Evolutionary conservation across 2,113 vertebrate species (phyloP).

Genomic region (Chrysemys picta): DNA sequence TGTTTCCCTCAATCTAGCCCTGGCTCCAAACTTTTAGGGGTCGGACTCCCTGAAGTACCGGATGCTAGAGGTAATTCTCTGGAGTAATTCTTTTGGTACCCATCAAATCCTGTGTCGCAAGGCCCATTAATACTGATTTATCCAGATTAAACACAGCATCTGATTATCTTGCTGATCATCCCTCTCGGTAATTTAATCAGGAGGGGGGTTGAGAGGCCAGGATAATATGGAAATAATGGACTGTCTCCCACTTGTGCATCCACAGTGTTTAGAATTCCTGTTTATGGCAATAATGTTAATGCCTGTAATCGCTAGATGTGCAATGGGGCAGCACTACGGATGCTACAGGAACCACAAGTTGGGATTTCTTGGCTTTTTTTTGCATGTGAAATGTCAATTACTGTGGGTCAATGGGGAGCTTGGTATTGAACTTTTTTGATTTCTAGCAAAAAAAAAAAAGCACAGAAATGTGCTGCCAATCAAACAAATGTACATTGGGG

Average conservation of each 20-base stretch:
- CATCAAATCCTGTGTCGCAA: constrained; percentile 25
- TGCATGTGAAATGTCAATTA: not conserved
- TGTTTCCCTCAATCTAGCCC: not conserved
- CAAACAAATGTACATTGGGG: not conserved
- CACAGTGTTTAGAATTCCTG: not conserved
- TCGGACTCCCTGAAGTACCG: constrained; percentile 29
- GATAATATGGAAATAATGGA: constrained; percentile 41
- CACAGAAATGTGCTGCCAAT: not conserved
- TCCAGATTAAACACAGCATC: constrained; percentile 56
- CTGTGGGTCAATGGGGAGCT: not conserved
- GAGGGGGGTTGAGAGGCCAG: constrained; percentile 29
- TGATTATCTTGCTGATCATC: constrained; percentile 69
- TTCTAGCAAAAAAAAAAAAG: not conserved
- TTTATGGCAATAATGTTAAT: not conserved
- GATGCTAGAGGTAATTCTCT: constrained; percentile 38
- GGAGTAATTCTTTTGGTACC: not conserved
- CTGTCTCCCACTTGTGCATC: not conserved
- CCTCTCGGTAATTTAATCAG: constrained; percentile 70
- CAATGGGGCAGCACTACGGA: not conserved
- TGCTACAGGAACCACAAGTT: not conserved
- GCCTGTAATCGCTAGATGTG: accelerated
- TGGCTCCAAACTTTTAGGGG: not conserved
- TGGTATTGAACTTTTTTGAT: not conserved
- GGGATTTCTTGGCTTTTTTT: not conserved
- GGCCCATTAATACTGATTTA: constrained; percentile 50